A percentile compares a stretch with the other conserved stretches of the same genome.
Conservation (phyloP, 1,140 invertebrate species). For the Drosophila melanogaster region Release_6_plus_ISO1_MT NT_033777.3:18068501-18069000, state of each 20-base stretch:
- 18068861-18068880: constrained; percentile 63
- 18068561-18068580: constrained; percentile 63
- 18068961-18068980: not conserved
- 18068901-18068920: constrained; percentile 85
- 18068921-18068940: constrained; percentile 79
- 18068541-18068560: constrained; percentile 65
- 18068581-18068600: constrained; percentile 79
- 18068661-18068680: constrained; percentile 18
- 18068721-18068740: not conserved
- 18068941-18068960: not conserved
- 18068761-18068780: constrained; percentile 12
- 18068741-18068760: constrained; percentile 13
- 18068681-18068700: constrained; percentile 17
- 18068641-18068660: constrained; percentile 83
- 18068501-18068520: constrained; percentile 81
- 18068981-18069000: no score
- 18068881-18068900: constrained; percentile 84
- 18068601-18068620: constrained; percentile 83
- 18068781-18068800: constrained; percentile 32
- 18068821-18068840: constrained; percentile 57
- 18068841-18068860: constrained; percentile 27
- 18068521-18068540: constrained; percentile 83
- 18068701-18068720: constrained; percentile 13
- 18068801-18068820: constrained; percentile 51
- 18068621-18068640: constrained; percentile 85